Evolutionary conservation across 2,113 vertebrate species (phyloP), one percentile per base, ranked within the genome.

Genomic region (Symphodus melops): DNA sequence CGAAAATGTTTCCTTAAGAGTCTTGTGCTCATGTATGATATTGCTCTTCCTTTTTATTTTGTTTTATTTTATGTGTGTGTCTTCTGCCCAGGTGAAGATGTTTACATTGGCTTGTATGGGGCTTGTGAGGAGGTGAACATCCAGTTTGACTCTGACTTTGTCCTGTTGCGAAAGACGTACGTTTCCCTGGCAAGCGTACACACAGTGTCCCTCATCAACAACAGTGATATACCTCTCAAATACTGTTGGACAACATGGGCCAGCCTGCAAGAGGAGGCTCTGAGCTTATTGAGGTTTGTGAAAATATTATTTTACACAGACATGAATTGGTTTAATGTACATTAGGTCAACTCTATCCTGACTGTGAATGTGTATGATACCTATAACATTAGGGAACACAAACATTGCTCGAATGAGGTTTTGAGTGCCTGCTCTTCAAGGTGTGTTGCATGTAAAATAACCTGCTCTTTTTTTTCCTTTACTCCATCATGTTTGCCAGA

Each of bases 211-310:
- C 95, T 99, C 76, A 68, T 90, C 79, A 98, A 97, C 70, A 86
- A 13, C 20, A 96, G 95, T 20, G 68, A 93, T 8, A 83, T 95
- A 83, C 91, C 93, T 46, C 92, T 96, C 4, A 91, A 83, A 64
- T 98, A 95, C 92, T 91, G 88, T 74, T 99, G 96, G 95, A 97
- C 95, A 39, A 37, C 60, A 39, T 94, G 91, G 88, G 88, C 88
- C 64, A 92, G 85, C 12, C 86, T 91, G 61, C 88, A 93, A 55
- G 94, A 96, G 14, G 94, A 97, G 64, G 89, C 95, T 17, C 53
- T 58, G 53, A 84, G 89, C 60, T 94, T 93, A 37, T 7, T 84
- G 25, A 95, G 93, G 95, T 97, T 68, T 39, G 4, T 19, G 21
- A 61, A 54, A 13, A 63, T n/a, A 55, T 25, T 19, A 13, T 51